phyloP scores from a whole-genome alignment of 2,797 vertebrate genomes.

The Limnodromus scolopaceus region DNA sequence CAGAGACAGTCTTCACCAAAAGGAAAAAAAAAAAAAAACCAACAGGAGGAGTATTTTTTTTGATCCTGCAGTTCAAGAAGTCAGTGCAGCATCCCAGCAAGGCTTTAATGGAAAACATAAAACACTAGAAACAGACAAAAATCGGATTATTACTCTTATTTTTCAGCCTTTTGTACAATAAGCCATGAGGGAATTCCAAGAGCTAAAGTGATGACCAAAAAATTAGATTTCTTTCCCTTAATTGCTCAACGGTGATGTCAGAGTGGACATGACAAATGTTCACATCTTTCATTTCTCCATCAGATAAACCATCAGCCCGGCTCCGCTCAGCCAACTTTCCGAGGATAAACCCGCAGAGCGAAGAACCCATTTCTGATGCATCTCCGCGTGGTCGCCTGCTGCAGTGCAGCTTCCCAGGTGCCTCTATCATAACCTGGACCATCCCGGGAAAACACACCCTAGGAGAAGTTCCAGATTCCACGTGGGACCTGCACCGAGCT shows the following conservation, averaged over 20 bases:
- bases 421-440: neutral
- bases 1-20: slow-evolving; percentile 64
- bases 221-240: slow-evolving; percentile 75
- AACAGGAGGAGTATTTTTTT: slow-evolving; percentile 55
- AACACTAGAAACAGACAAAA: slow-evolving; percentile 78
- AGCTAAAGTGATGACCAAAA: slow-evolving; percentile 74
- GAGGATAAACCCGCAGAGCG: slow-evolving; percentile 20
- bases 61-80: slow-evolving; percentile 74
- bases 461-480: neutral
- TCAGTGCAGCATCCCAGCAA: slow-evolving; percentile 58
- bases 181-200: slow-evolving; percentile 76
- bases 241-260: slow-evolving; percentile 74
- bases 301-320: slow-evolving; percentile 35
- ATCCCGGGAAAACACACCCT: neutral
- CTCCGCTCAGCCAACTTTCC: slow-evolving; percentile 37
- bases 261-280: slow-evolving; percentile 51
- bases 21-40: neutral
- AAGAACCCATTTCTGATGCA: slow-evolving; percentile 33
- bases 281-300: slow-evolving; percentile 21
- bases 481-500: accelerated
- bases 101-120: slow-evolving; percentile 78
- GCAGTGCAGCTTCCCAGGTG: neutral
- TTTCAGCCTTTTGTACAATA: slow-evolving; percentile 70
- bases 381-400: neutral
- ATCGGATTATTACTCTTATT: slow-evolving; percentile 74